phyloP scores from a whole-genome alignment of 2,888 invertebrate genomes.

The Drosophila quinaria region DNA sequence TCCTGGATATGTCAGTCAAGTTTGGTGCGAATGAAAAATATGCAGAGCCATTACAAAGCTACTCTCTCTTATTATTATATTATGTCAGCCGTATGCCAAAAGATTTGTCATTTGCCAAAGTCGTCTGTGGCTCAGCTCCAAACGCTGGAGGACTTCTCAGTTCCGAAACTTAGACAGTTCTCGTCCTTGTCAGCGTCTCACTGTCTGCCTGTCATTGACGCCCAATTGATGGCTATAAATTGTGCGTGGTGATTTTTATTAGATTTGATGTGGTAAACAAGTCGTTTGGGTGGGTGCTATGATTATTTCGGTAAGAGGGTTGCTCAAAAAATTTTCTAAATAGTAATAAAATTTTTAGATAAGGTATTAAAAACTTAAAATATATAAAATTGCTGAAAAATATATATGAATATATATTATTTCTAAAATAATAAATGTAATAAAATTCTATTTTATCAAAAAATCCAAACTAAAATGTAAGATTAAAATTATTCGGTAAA shows the following conservation, averaged over 20 bases:
- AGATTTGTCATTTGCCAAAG: conserved; percentile 48
- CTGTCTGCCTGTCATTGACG: conserved; percentile 49
- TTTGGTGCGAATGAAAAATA: conserved; percentile 40
- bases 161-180: not conserved
- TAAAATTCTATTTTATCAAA: not conserved
- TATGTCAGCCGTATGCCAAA: conserved; percentile 36
- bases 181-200: conserved; percentile 5
- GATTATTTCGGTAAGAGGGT: not conserved
- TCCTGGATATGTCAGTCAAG: conserved; percentile 42
- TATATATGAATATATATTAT: no score
- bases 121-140: conserved; percentile 2
- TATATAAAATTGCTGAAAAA: no score
- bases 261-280: conserved; percentile 63
- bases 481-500: not conserved
- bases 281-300: conserved; percentile 27
- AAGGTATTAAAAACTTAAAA: no score
- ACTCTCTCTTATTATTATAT: conserved; percentile 45
- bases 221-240: conserved; percentile 66
- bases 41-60: conserved; percentile 44
- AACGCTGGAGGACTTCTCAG: not conserved
- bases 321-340: not conserved
- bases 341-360: no score
- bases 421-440: not conserved
- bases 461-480: not conserved
- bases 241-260: conserved; percentile 68